Conservation (phyloP, 2,888 invertebrate species). For the Hirtodrosophila duncani region DNA sequence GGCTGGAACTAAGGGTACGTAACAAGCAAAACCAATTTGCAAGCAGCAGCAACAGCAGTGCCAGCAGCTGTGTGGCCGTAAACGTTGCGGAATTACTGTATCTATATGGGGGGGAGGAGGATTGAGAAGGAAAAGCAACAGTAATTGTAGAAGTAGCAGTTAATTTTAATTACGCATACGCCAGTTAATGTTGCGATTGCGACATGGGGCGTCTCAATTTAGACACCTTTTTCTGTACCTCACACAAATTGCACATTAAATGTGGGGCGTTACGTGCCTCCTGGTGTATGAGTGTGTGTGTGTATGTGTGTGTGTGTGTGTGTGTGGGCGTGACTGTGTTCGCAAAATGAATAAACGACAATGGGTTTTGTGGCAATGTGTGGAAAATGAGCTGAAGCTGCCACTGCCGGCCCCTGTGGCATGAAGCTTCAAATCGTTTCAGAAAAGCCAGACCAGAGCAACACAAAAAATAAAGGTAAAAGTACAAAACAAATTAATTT, state of each 20-base stretch:
- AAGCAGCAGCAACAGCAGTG: conserved; percentile 13
- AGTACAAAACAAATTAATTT: conserved; percentile 70
- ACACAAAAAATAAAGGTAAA: conserved; percentile 43
- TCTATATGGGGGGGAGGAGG: too few species aligned
- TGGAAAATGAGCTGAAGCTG: conserved; percentile 38
- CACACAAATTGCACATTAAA: conserved; percentile 12
- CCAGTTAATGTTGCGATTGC: conserved; percentile 64
- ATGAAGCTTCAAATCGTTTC: conserved; percentile 62
- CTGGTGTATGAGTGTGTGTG: conserved; percentile 23
- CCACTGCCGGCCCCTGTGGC: too few species aligned
- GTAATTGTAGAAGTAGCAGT: conserved; percentile 45
- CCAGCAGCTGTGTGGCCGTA: conserved; percentile 1
- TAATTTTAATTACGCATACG: conserved; percentile 71
- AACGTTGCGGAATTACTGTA: too few species aligned
- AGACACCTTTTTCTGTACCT: conserved; percentile 57
- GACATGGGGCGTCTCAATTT: conserved; percentile 69
- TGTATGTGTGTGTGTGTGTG: conserved; percentile 14
- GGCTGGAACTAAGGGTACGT: conserved; percentile 7
- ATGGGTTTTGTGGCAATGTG: conserved; percentile 52
- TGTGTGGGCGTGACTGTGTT: conserved; percentile 21
- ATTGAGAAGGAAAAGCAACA: conserved; percentile 14
- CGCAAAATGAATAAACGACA: conserved; percentile 61
- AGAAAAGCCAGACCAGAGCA: conserved; percentile 41
- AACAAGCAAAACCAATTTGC: conserved; percentile 70
- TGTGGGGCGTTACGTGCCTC: conserved; percentile 11